Percentiles rank a stretch among this genome's conserved stretches.
Evolutionary conservation across 2,797 vertebrate genomes (phyloP).

Genomic region (Sebastes vulpes): DNA sequence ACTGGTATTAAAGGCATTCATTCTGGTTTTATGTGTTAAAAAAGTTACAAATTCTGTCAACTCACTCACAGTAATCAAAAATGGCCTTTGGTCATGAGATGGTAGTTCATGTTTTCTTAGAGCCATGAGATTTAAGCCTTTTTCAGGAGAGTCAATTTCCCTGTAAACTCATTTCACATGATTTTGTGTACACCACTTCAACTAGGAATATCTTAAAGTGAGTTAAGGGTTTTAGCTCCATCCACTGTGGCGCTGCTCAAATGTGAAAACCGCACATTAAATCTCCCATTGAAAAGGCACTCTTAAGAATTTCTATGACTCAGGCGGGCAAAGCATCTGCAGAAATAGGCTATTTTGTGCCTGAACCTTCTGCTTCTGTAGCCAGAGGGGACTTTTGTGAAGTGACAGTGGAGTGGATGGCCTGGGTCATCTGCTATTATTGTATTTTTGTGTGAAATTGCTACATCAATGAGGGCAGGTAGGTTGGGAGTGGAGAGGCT

Average conservation of each 20-base stretch:
- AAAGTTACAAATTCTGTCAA: not conserved
- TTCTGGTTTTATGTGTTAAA: not conserved
- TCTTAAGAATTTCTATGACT: constrained; percentile 32
- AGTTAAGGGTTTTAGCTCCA: constrained; percentile 4
- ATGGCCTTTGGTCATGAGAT: not conserved
- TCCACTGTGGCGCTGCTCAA: not conserved
- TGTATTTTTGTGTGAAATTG: constrained; percentile 63
- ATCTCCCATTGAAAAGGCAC: constrained; percentile 26
- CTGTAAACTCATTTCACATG: not conserved
- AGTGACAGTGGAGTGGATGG: constrained; percentile 58
- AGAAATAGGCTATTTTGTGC: constrained; percentile 47
- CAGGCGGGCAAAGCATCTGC: constrained; percentile 11
- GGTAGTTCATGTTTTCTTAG: not conserved
- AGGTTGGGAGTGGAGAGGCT: constrained; percentile 41
- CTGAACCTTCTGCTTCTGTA: constrained; percentile 20
- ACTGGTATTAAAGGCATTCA: not conserved
- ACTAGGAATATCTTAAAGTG: not conserved
- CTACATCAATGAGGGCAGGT: constrained; percentile 58
- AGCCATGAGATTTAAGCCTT: constrained; percentile 5
- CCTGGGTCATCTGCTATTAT: constrained; percentile 57
- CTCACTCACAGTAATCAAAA: not conserved
- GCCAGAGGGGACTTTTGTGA: constrained; percentile 50
- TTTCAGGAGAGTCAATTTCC: not conserved
- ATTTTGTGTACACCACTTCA: not conserved
- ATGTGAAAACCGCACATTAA: constrained; percentile 34